A percentile compares a stretch with the other conserved stretches of the same genome.
Evolutionary conservation across 2,113 vertebrate genomes (phyloP).

Genomic region (Eolophus roseicapilla): DNA sequence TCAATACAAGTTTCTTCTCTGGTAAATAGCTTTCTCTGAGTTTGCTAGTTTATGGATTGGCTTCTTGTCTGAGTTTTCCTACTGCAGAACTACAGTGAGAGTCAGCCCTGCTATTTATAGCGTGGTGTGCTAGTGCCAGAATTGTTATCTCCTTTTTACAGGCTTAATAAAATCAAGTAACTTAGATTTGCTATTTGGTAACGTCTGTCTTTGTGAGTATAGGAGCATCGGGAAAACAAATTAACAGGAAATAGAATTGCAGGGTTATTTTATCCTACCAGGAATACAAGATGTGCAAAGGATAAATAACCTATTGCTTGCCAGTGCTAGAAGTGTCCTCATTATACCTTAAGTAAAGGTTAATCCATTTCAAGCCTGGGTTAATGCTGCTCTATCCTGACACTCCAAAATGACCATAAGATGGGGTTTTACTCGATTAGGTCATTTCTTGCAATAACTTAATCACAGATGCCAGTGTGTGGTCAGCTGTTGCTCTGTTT

Average conservation of each 20-base stretch:
- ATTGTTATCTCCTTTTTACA: slow-evolving; percentile 40
- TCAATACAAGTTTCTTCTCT: not conserved
- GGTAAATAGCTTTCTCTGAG: not conserved
- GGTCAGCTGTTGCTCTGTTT: not conserved
- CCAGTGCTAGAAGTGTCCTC: not conserved
- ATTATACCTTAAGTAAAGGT: slow-evolving; percentile 27
- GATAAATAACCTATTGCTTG: slow-evolving; percentile 31
- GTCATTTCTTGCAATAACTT: slow-evolving; percentile 13
- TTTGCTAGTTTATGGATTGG: not conserved
- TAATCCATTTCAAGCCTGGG: slow-evolving; percentile 41
- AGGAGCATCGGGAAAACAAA: slow-evolving; percentile 17
- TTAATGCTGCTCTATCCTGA: slow-evolving; percentile 4
- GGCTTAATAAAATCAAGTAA: slow-evolving; percentile 34
- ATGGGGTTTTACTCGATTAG: not conserved
- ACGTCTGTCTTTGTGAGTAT: not conserved
- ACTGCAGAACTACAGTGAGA: not conserved
- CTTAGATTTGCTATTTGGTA: slow-evolving; percentile 4
- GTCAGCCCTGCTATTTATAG: slow-evolving; percentile 6
- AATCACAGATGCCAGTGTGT: not conserved
- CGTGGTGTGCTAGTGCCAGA: not conserved
- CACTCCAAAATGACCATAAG: not conserved
- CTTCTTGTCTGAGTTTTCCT: not conserved
- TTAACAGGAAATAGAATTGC: slow-evolving; percentile 38
- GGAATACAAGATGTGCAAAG: not conserved
- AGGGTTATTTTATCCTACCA: slow-evolving; percentile 24